A percentile compares a stretch with the other conserved stretches of the same genome.
Evolutionary conservation across 30 jellyfish, hydroid and myxozoan species (phyloP).

Genomic region (Mastigias papua): DNA sequence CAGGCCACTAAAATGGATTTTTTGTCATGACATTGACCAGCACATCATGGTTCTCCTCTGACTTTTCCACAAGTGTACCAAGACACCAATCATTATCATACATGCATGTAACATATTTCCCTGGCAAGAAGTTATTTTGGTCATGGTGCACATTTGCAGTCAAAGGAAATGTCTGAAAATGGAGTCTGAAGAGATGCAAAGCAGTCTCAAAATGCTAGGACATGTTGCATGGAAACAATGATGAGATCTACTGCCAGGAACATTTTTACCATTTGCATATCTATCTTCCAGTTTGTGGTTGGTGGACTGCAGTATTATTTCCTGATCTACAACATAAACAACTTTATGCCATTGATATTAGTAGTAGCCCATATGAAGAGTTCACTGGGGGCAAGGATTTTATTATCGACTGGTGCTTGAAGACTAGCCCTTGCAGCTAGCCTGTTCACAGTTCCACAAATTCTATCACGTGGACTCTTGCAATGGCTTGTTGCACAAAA

Average conservation of each 20-base stretch:
- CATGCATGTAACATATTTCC: constrained; percentile 2
- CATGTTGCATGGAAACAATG: constrained; percentile 6
- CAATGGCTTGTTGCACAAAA: too few relatives aligned
- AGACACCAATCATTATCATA: constrained; percentile 4
- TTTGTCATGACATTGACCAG: constrained; percentile 11
- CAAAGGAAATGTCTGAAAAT: neutral
- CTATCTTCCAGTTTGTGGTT: neutral
- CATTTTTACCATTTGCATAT: neutral
- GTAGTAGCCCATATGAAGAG: neutral
- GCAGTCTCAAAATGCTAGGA: neutral
- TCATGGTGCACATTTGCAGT: constrained; percentile 8
- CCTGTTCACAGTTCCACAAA: too few relatives aligned
- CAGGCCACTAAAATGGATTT: constrained; percentile 18
- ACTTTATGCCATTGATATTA: neutral
- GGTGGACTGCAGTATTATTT: neutral
- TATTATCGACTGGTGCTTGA: neutral
- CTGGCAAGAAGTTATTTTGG: neutral
- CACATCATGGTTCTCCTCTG: constrained; percentile 16
- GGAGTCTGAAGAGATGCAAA: constrained; percentile 25
- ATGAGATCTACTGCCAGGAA: constrained; percentile 9
- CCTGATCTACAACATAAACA: neutral
- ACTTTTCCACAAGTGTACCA: constrained; percentile 8
- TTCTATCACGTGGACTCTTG: too few relatives aligned
- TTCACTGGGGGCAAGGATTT: neutral
- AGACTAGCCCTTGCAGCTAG: neutral